Conservation (phyloP, 2,888 invertebrate genomes). For the Melipona beecheii region DNA sequence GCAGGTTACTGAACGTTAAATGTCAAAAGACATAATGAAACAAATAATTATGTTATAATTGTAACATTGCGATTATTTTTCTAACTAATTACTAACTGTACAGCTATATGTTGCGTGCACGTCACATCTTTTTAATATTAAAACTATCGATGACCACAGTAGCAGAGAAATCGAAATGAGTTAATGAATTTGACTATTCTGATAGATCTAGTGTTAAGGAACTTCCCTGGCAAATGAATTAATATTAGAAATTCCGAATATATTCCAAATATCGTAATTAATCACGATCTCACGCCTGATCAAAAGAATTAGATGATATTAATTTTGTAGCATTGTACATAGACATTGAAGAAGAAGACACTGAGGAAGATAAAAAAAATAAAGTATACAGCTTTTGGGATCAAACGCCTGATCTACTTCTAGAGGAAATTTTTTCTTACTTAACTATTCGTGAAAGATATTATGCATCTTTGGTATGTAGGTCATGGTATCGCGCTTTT, state of each 20-base stretch:
- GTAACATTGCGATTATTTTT: neutral
- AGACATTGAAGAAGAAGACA: conserved; percentile 84
- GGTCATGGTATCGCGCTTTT: conserved; percentile 89
- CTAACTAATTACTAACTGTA: neutral
- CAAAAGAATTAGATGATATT: neutral
- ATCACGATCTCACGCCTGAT: neutral
- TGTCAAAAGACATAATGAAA: conserved; percentile 36
- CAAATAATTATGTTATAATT: neutral
- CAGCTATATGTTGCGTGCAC: neutral
- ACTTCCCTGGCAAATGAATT: too few species aligned
- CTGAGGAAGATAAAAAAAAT: conserved; percentile 79
- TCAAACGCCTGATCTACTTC: conserved; percentile 88
- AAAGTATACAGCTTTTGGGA: conserved; percentile 87
- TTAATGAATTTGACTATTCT: neutral
- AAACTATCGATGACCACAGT: neutral
- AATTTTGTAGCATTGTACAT: conserved; percentile 84
- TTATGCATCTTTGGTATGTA: conserved; percentile 89
- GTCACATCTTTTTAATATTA: neutral
- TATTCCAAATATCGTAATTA: neutral
- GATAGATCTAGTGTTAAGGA: neutral
- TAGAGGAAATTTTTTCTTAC: conserved; percentile 90
- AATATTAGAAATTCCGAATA: neutral
- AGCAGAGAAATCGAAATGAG: neutral
- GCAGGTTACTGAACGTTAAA: conserved; percentile 40
- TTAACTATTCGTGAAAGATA: conserved; percentile 89